Conservation (phyloP, 1,140 invertebrate species). For the Physella acuta region DNA sequence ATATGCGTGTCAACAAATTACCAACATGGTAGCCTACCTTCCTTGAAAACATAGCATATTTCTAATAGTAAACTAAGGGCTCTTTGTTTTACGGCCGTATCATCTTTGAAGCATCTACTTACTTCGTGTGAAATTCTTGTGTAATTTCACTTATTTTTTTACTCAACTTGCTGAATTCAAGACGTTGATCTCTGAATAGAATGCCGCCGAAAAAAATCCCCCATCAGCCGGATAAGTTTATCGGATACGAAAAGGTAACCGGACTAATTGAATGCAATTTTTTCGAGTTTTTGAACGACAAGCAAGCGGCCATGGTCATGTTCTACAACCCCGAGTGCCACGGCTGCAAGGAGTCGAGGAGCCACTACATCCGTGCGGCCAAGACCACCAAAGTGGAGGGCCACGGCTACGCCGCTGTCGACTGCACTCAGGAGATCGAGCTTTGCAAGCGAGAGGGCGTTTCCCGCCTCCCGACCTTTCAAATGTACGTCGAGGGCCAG, state of each 20-base stretch:
- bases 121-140: no score
- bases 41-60: no score
- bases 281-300: neutral
- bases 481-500: neutral
- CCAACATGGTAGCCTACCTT: no score
- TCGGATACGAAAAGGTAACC: neutral
- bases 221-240: neutral
- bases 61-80: no score
- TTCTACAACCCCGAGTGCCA: neutral
- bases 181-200: no score
- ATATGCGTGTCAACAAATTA: no score
- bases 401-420: conserved; percentile 2
- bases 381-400: neutral
- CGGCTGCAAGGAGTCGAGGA: neutral
- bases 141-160: no score
- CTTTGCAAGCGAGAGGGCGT: neutral
- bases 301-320: conserved; percentile 5
- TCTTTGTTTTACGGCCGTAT: no score
- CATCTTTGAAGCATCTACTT: no score
- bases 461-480: neutral
- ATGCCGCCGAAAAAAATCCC: conserved; percentile 6
- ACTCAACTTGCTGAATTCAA: no score
- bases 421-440: neutral
- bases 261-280: conserved; percentile 13
- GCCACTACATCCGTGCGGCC: neutral